Evolutionary conservation across 92 coral and sea anemone species (phyloP).

Genomic region (Hydrozoanthus gracilis): DNA sequence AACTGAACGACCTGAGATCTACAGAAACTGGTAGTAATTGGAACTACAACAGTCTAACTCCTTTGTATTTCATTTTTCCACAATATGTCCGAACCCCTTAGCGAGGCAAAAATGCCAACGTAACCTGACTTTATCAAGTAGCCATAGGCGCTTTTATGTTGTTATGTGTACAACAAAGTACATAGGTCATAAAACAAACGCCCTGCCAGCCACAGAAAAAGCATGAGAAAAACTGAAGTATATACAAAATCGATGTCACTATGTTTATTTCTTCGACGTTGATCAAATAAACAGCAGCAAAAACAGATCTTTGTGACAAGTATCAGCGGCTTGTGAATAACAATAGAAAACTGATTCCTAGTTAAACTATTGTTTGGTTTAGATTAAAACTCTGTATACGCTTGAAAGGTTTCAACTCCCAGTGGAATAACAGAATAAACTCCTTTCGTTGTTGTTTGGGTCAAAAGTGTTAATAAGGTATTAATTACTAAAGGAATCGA

Average conservation of each 20-base stretch:
- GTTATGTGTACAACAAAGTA: too few species aligned
- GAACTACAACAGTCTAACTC: neutral
- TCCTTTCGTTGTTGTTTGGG: constrained; percentile 54
- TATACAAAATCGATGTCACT: constrained; percentile 17
- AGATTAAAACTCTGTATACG: constrained; percentile 50
- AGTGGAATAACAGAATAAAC: constrained; percentile 51
- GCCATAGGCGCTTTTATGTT: too few species aligned
- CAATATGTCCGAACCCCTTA: too few species aligned
- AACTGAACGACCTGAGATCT: neutral
- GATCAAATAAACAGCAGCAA: constrained; percentile 29
- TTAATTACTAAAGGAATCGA: constrained; percentile 62
- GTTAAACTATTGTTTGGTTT: constrained; percentile 36
- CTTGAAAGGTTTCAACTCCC: constrained; percentile 61
- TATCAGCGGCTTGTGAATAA: constrained; percentile 16
- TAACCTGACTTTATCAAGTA: too few species aligned
- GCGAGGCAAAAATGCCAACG: neutral
- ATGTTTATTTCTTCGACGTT: constrained; percentile 2
- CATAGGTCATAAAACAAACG: neutral
- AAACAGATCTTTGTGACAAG: constrained; percentile 27
- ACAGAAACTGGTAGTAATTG: constrained; percentile 5
- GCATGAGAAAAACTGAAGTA: neutral
- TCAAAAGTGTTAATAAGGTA: constrained; percentile 67
- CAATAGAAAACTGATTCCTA: constrained; percentile 37
- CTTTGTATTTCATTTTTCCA: neutral
- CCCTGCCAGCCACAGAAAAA: neutral